These are phyloP conservation scores for Flexamia atlantica DNA, from an alignment of 2,888 invertebrate genomes.

Conservation along the genomic window DNA sequence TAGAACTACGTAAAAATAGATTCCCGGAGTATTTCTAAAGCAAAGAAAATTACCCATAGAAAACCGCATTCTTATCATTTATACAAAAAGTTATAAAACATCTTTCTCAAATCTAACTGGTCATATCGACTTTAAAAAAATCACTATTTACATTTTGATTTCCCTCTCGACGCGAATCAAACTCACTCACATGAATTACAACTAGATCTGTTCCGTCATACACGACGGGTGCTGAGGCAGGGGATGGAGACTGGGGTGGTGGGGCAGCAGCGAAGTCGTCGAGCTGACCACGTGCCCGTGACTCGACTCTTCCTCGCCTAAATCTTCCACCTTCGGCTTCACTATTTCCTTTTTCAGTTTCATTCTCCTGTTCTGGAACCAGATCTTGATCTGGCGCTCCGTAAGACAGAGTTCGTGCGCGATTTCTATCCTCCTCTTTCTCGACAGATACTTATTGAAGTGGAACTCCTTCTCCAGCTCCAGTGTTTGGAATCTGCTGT, in stretches of 20 bases:
- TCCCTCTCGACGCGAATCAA: background rate
- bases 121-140: background rate
- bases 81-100: conserved; percentile 16
- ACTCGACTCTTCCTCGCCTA: conserved; percentile 29
- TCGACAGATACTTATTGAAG: conserved; percentile 97
- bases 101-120: background rate
- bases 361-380: conserved; percentile 99
- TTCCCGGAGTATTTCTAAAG: background rate
- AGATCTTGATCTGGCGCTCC: conserved; percentile 97
- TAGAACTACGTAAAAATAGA: background rate
- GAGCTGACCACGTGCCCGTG: conserved; percentile 64
- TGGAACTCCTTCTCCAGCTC: conserved; percentile 99
- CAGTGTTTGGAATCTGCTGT: conserved; percentile 95
- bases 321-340: conserved; percentile 94
- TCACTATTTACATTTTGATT: conserved; percentile 44
- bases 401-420: conserved; percentile 97
- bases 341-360: conserved; percentile 98
- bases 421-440: conserved; percentile 96
- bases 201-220: background rate
- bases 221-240: conserved; percentile 3
- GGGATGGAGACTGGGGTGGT: conserved; percentile 36
- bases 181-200: background rate
- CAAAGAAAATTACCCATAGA: background rate
- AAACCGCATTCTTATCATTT: background rate
- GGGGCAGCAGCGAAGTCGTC: conserved; percentile 62